Base-by-base conservation (phyloP, 2,113 vertebrate species). In the Ranitomeya imitator region DNA sequence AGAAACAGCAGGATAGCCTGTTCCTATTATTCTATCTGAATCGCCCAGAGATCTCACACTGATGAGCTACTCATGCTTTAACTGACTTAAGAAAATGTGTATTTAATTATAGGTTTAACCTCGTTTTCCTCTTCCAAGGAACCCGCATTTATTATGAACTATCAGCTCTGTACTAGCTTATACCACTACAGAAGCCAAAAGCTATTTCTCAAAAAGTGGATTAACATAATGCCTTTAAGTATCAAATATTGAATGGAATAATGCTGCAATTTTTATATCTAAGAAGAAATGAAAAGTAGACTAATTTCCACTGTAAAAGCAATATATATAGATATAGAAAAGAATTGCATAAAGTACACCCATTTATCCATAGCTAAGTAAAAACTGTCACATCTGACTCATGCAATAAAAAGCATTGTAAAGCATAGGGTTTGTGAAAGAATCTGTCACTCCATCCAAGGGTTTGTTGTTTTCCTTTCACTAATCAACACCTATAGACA, bases 221-320 rank as follows among this genome's bases (percentile, higher is more conserved):
- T 89, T 85, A 89, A 78, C 87, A 89, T 89, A 85, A 89, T 89
- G 81, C 60, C 73, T 85, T 52, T 31, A 26, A 77, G 73, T 89
- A 89, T 89, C 81, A 89, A 85, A 89, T 74, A 89, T 89, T 78
- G 74, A 89, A 85, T 69, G 78, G 60, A 85, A 85, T 85, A 89
- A 85, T 89, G 85, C 82, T 57, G 81, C 45, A 12, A 77, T 89
- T 79, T 79, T 79, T 65, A 82, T 89, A 85, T 57, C 82, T 31
- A 79, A 65, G 51, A 77, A 83, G 73, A 83, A 82, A 84, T 67
- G 60, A 88, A 88, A 88, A 45, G n/a, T 74, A 65, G 65, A 84
- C 51, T 84, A 88, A 88, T 88, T 73, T 88, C 60, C 73, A 79
- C 81, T 88, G 81, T 84, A 88, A 88, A 88, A 83, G 81, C 87